Evolutionary conservation across 2,113 vertebrate genomes (phyloP), one percentile per base, ranked within the genome.

Genomic region (Plotosus lineatus): DNA sequence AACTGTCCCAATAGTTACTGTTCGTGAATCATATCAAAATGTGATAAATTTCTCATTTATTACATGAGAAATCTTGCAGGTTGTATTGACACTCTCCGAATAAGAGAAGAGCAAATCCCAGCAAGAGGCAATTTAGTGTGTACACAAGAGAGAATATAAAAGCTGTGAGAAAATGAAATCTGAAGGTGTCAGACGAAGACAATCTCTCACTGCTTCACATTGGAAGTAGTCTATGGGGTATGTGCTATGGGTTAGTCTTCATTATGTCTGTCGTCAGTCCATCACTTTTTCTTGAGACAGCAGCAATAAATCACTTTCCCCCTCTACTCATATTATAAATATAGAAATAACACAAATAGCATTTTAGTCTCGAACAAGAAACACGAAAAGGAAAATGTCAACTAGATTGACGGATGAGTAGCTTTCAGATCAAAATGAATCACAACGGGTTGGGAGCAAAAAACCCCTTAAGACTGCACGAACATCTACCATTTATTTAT

Each of bases 91-190:
- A 8, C 6, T n/a, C 38, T 48, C n/a, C n/a, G 17, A 71, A 71
- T 48, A 12, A 44, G 38, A 14, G 23, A 15, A 48, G 5, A 31
- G 68, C 42, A 48, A 19, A 48, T 48, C 68, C 44, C 68, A 71
- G 44, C 68, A 46, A 71, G 42, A 44, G 44, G 14, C 68, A 71
- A 71, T 48, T 71, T 71, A 71, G 14, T 48, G n/a, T 17, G 66
- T n/a, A 44, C 38, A 69, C 40, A 68, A 44, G 23, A 69, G n/a
- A 44, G 40, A 44, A 69, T 26, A 69, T 69, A 44, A 44, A 68
- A 68, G 21, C 36, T 42, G 36, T 9, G 33, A 63, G 31, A 63
- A 42, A 68, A 68, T 42, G 38, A 42, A 68, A 68, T 68, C 4
- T 44, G 36, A 65, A 38, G 33, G 36, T 28, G 33, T 60, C 58